These are phyloP conservation scores for Oligia strigilis DNA, from an alignment of 2,888 invertebrate genomes.

Conservation along the genomic window DNA sequence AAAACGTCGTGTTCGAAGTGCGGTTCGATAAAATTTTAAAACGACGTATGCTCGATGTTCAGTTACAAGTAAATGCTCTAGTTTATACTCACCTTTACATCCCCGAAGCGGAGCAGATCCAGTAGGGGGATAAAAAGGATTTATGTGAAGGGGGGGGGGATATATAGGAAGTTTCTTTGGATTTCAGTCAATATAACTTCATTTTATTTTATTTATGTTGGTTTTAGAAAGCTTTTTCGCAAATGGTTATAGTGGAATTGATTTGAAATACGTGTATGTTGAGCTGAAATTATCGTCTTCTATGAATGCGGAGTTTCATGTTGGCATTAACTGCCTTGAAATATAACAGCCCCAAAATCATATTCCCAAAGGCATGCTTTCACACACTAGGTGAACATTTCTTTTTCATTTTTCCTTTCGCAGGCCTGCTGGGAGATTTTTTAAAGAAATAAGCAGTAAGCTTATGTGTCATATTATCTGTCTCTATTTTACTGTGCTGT, in stretches of 20 bases:
- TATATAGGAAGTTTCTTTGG: slow-evolving; percentile 18
- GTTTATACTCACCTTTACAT: slow-evolving; percentile 1
- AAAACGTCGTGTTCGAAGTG: not conserved
- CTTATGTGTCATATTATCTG: not conserved
- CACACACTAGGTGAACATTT: not conserved
- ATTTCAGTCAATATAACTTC: slow-evolving; percentile 44
- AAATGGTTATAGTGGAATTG: not conserved
- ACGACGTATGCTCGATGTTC: not conserved
- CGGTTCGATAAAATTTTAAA: too few relatives aligned
- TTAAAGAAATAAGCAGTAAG: not conserved
- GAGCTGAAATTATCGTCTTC: not conserved
- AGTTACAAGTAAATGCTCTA: not conserved
- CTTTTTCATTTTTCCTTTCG: not conserved
- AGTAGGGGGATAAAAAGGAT: slow-evolving; percentile 26
- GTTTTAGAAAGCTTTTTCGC: slow-evolving; percentile 10
- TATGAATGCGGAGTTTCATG: not conserved
- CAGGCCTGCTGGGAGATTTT: not conserved
- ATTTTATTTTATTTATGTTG: slow-evolving; percentile 44
- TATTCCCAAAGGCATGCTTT: not conserved
- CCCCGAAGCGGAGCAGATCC: not conserved
- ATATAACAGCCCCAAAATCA: not conserved
- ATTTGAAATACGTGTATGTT: slow-evolving; percentile 13
- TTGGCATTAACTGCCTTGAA: not conserved
- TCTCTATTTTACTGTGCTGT: not conserved
- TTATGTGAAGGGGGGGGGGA: slow-evolving; percentile 33